Base-by-base conservation (phyloP, 1,140 invertebrate species). In the Pteromalus puparum region DNA sequence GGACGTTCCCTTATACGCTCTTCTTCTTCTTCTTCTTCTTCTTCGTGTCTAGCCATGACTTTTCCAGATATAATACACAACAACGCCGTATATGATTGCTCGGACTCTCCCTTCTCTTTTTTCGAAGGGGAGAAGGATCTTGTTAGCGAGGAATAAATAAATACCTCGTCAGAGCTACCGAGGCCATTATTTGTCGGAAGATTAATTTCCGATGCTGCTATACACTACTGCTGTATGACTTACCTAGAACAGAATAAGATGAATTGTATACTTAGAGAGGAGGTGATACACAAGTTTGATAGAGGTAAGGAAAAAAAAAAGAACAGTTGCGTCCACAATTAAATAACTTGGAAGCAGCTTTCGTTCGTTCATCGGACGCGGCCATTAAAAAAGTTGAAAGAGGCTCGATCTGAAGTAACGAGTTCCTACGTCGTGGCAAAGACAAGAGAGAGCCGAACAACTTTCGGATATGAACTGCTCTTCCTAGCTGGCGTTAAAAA, bases 301-400 rank as follows among this genome's bases (percentile, higher is more conserved):
- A 21, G 6, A 61, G 30, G 30, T 34, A 34, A 2, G 30, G 30
- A 5, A 5, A 7, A n/a, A 61, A 61, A 61, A 21, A 61, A n/a
- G 5, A n/a, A n/a, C 53, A 61, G 6, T 18, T 12, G 2, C 24
- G 38, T 24, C 34, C 42, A 38, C 73, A 75, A 75, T 75, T 75
- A 75, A 75, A 26, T 75, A 75, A 75, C n/a, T 42, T 21, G 72
- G 30, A 38, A 73, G 26, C 53, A 61, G 53, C 53, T 61, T 61
- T 61, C 10, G 7, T n/a, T 28, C 7, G 9, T n/a, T 28, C 7
- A 0, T 42, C 38, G 38, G 2, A 42, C 74, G 74, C n/a, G 42
- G 1, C 46, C 75, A 77, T 77, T 61, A 77, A 28, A 77, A 75
- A 75, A 75, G 73, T 75, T 75, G 21, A 75, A 75, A 75, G 42